Evolutionary conservation across 2,888 invertebrate species (phyloP), one percentile per base, ranked within the genome.

Genomic region (Trilocha varians): DNA sequence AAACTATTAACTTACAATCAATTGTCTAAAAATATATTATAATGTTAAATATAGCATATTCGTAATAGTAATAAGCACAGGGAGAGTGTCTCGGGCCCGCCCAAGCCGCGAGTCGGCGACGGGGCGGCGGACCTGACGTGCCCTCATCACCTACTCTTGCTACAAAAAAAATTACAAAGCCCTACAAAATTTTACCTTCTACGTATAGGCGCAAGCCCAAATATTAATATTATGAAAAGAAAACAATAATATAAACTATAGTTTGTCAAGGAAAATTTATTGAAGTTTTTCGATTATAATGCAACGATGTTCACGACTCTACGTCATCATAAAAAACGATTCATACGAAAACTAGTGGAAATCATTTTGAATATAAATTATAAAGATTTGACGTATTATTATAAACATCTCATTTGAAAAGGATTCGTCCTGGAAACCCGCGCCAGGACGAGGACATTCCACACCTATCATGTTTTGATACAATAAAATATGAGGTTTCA

Each of bases 271-370:
- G 82, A 84, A 82, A 84, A 84, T 80, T 83, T 57, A 49, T 62
- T 55, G 65, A 83, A 82, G 64, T 76, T 82, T 82, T 83, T 80
- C 84, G 65, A 58, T 62, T 56, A 57, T 63, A 47, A 54, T 55
- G 59, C 58, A 56, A 47, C 55, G 63, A 57, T 65, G 61, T 65
- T 70, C 68, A 63, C 64, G 60, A 63, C 49, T 55, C 48, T 57
- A 58, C 53, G 48, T 40, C 46, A 52, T 51, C 46, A 14, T 5
- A 6, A n/a, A 8, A 13, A n/a, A 25, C 38, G 35, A n/a, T 35
- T 32, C 16, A 25, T 6, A 8, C 6, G 13, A 38, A 42, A 35
- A 38, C 38, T 13, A 35, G 13, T 35, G 8, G 15, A 14, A 32
- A 38, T 25, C 8, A 15, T 32, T 32, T 38, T 2, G 11, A n/a